These are phyloP conservation scores for Zaprionus africanus DNA, from an alignment of 1,140 invertebrate species.

Conservation along the genomic window DNA sequence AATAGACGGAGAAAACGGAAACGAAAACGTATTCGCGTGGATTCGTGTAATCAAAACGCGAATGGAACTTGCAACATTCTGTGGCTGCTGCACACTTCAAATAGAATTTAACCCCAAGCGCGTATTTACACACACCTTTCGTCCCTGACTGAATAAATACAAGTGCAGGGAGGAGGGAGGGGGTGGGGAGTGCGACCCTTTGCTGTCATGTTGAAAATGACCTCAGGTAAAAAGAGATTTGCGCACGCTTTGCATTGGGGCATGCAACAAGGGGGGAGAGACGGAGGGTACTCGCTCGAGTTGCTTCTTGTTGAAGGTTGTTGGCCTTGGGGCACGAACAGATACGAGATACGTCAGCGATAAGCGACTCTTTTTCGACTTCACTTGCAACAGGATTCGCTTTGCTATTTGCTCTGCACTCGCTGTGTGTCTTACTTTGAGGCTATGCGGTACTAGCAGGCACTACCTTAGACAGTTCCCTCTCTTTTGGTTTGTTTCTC, in stretches of 20 bases:
- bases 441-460: background rate
- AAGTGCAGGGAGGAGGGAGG: conserved; percentile 30
- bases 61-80: conserved; percentile 60
- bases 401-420: background rate
- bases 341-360: conserved; percentile 65
- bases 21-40: conserved; percentile 3
- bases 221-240: conserved; percentile 76
- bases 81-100: conserved; percentile 56
- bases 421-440: background rate
- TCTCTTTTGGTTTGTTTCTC: no score
- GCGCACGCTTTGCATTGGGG: conserved; percentile 52
- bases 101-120: conserved; percentile 78
- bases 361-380: background rate
- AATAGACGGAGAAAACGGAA: conserved; percentile 47
- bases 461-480: background rate
- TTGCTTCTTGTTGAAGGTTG: conserved; percentile 63
- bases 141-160: conserved; percentile 55
- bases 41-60: conserved; percentile 73
- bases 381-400: background rate
- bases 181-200: conserved; percentile 31
- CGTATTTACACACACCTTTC: conserved; percentile 64
- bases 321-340: conserved; percentile 55
- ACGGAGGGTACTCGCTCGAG: conserved; percentile 1
- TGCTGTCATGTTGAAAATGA: conserved; percentile 66
- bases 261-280: conserved; percentile 2